Conservation (phyloP, 2,888 invertebrate species). For the Melinaea marsaeus region DNA sequence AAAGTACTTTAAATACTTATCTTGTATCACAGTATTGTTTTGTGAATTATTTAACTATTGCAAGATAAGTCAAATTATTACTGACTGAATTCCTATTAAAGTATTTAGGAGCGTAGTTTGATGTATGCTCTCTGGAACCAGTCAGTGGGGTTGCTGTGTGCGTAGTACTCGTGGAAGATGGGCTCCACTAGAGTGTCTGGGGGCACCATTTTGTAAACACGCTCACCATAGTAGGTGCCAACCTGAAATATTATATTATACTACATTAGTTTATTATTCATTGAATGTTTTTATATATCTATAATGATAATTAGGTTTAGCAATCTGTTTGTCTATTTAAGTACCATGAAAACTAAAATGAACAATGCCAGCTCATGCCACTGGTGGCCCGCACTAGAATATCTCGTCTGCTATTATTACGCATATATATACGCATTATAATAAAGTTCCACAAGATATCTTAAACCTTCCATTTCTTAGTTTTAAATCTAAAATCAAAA, state of each 20-base stretch:
- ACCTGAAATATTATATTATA: slow-evolving; percentile 61
- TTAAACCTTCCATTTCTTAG: too few species aligned
- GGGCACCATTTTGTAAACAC: slow-evolving; percentile 84
- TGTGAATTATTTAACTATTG: slow-evolving; percentile 4
- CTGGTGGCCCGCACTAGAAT: too few species aligned
- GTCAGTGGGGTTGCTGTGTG: slow-evolving; percentile 77
- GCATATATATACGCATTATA: too few species aligned
- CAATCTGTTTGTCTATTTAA: too few species aligned
- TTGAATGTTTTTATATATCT: neutral
- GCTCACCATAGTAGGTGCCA: slow-evolving; percentile 92
- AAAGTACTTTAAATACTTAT: too few species aligned
- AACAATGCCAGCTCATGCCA: too few species aligned
- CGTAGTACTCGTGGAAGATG: slow-evolving; percentile 83
- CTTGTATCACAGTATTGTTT: neutral
- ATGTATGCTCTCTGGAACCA: slow-evolving; percentile 74
- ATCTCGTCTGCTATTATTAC: too few species aligned
- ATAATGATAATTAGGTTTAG: too few species aligned
- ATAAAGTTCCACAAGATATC: too few species aligned
- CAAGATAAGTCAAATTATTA: slow-evolving; percentile 10
- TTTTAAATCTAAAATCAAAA: too few species aligned
- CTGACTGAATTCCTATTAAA: slow-evolving; percentile 13
- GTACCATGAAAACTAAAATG: too few species aligned
- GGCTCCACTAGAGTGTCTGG: slow-evolving; percentile 81
- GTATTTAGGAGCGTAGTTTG: slow-evolving; percentile 73
- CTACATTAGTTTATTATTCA: neutral